Evolutionary conservation across 2,797 vertebrate species (phyloP).

Genomic region (Phalanger gymnotis): DNA sequence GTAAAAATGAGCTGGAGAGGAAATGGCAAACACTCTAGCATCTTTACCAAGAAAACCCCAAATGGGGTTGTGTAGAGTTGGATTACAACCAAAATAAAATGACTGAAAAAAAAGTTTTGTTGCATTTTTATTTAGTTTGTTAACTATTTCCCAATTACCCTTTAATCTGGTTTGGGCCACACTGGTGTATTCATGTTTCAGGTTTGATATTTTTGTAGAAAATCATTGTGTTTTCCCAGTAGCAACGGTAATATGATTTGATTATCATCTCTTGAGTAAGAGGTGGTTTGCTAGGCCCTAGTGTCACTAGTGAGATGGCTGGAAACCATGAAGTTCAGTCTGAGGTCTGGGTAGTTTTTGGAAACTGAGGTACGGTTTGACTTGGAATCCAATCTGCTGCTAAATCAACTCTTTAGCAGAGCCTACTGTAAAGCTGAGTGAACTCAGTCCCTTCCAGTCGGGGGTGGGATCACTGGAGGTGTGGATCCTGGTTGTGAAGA

Average conservation of each 20-base stretch:
- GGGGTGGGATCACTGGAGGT: too few relatives aligned
- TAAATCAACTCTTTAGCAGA: background rate
- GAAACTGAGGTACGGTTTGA: background rate
- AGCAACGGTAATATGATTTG: background rate
- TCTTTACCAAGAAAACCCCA: background rate
- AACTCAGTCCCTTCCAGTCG: too few relatives aligned
- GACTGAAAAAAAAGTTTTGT: background rate
- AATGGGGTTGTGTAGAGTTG: background rate
- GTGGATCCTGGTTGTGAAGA: too few relatives aligned
- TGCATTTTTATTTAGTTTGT: background rate
- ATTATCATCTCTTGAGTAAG: background rate
- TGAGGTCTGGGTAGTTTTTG: background rate
- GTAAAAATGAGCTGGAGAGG: background rate
- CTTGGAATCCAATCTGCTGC: background rate
- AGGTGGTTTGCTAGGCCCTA: background rate
- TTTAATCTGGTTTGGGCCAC: background rate
- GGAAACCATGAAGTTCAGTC: background rate
- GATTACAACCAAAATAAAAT: background rate
- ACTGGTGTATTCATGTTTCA: background rate
- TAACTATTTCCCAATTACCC: background rate
- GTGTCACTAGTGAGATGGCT: background rate
- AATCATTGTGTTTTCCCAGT: background rate
- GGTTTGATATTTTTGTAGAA: background rate
- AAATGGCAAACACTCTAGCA: background rate
- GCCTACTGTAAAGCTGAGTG: too few relatives aligned